A percentile compares a stretch with the other conserved stretches of the same genome.
Conservation (phyloP, 2,888 invertebrate species). For the Cataglyphis altisquamis region DNA sequence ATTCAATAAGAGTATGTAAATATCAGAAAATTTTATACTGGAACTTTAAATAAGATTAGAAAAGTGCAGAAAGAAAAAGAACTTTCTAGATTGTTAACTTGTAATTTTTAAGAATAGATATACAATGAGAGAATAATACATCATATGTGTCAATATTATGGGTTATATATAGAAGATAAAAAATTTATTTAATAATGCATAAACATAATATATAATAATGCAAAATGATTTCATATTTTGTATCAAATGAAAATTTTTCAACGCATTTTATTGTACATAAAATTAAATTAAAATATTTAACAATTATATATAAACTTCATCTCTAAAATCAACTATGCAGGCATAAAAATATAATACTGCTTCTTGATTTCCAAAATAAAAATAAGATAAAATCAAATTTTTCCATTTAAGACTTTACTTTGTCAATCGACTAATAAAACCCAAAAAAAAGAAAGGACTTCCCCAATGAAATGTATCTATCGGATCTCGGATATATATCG, state of each 20-base stretch:
- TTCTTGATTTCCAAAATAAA: not conserved
- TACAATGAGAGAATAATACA: not conserved
- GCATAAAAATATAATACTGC: not conserved
- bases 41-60: not conserved
- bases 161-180: not conserved
- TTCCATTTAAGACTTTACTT: not conserved
- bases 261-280: not conserved
- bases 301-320: constrained; percentile 30
- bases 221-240: not conserved
- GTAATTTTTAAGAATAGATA: not conserved
- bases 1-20: constrained; percentile 8
- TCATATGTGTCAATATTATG: not conserved
- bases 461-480: no score
- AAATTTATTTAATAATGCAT: not conserved
- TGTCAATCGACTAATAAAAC: no score
- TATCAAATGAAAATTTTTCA: not conserved
- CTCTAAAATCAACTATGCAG: not conserved
- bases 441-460: no score
- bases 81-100: constrained; percentile 3
- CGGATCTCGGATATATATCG: no score
- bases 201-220: not conserved
- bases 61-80: not conserved
- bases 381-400: no score
- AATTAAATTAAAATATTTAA: not conserved
- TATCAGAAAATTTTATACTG: not conserved